Evolutionary conservation across 2,888 invertebrate species (phyloP).

Genomic region (Callosobruchus maculatus): DNA sequence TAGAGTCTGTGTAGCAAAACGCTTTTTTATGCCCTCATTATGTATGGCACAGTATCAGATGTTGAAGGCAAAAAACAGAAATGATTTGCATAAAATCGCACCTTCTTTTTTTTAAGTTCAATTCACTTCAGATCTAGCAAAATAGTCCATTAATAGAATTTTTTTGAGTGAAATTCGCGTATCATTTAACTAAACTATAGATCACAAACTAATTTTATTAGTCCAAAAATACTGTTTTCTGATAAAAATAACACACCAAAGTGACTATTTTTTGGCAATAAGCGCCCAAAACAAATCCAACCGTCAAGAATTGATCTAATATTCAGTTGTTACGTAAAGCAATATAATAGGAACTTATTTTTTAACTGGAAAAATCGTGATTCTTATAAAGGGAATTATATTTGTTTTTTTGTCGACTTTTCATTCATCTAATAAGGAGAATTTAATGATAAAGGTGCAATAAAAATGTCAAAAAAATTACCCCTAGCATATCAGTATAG

Average conservation of each 20-base stretch:
- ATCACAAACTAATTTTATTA: too few species aligned
- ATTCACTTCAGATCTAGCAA: not conserved
- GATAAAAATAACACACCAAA: not conserved
- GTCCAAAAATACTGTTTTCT: too few species aligned
- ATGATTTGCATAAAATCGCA: too few species aligned
- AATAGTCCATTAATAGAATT: not conserved
- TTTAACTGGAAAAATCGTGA: not conserved
- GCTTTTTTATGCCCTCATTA: too few species aligned
- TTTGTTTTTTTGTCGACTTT: too few species aligned
- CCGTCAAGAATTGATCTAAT: not conserved
- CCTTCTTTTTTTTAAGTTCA: not conserved
- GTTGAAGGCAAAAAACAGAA: too few species aligned
- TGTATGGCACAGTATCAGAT: too few species aligned
- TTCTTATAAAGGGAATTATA: too few species aligned
- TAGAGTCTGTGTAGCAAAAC: not conserved
- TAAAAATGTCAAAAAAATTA: too few species aligned
- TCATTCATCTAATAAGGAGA: too few species aligned
- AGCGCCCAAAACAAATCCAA: not conserved
- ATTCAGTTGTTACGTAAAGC: not conserved
- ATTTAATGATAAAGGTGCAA: too few species aligned
- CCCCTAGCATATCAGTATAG: too few species aligned
- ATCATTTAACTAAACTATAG: not conserved
- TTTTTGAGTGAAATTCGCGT: not conserved
- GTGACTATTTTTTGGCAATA: not conserved
- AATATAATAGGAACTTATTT: not conserved